Evolutionary conservation across 2,888 invertebrate genomes (phyloP).

Genomic region (Plebejus anna): DNA sequence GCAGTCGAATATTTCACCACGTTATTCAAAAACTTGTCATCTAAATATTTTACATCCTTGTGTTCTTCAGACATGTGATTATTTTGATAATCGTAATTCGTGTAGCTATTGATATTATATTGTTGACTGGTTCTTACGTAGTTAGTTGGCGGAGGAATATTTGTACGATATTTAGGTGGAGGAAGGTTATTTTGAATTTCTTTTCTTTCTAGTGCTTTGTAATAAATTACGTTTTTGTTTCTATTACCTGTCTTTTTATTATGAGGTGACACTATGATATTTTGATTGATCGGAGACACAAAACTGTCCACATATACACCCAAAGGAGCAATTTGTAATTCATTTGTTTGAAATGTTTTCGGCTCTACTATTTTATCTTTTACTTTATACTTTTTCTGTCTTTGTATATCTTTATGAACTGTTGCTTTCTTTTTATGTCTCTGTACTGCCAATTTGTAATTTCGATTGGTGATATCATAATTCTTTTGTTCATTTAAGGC

Average conservation of each 20-base stretch:
- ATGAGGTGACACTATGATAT: constrained; percentile 50
- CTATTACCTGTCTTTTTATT: neutral
- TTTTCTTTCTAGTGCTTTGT: neutral
- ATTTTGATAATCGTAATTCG: neutral
- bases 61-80: neutral
- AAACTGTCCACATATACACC: constrained; percentile 52
- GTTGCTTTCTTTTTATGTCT: constrained; percentile 36
- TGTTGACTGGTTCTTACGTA: neutral
- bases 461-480: constrained; percentile 16
- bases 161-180: neutral
- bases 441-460: constrained; percentile 34
- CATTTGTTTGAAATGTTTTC: constrained; percentile 62
- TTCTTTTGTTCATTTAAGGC: neutral
- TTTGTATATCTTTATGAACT: neutral
- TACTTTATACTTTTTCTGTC: constrained; percentile 1
- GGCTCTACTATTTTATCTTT: constrained; percentile 36
- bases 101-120: neutral
- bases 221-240: neutral
- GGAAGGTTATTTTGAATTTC: neutral
- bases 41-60: constrained; percentile 2
- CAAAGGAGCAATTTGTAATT: constrained; percentile 57
- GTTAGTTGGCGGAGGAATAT: neutral
- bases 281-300: constrained; percentile 50
- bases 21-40: constrained; percentile 6
- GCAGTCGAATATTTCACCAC: neutral